phyloP scores from a whole-genome alignment of 2,113 vertebrate genomes.

The Cnemophilus loriae region DNA sequence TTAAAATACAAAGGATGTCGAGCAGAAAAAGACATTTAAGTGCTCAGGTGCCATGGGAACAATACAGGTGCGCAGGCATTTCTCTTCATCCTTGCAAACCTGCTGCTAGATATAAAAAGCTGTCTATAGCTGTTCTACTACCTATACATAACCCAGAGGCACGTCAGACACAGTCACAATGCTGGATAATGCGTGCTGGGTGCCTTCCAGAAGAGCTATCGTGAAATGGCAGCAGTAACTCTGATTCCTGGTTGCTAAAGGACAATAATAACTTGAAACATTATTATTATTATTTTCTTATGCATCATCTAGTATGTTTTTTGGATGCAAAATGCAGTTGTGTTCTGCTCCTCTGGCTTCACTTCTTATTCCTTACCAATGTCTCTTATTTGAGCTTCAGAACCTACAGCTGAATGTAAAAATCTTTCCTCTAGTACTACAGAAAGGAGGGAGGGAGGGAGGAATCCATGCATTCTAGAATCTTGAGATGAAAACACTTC shows the following conservation, averaged over 20 bases:
- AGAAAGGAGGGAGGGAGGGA: neutral
- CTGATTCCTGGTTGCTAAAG: neutral
- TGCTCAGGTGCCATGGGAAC: conserved; percentile 18
- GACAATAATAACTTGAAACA: neutral
- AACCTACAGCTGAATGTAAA: neutral
- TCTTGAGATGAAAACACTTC: neutral
- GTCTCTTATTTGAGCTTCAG: neutral
- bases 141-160: neutral
- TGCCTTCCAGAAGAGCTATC: neutral
- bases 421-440: neutral
- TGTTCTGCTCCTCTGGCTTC: neutral
- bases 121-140: neutral
- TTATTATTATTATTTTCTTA: neutral
- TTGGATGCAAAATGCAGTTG: neutral
- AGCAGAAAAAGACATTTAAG: conserved; percentile 26
- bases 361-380: neutral
- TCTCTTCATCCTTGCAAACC: neutral
- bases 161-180: neutral
- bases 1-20: conserved; percentile 52
- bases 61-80: neutral
- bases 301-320: neutral
- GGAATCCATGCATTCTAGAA: neutral
- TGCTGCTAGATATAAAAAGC: conserved; percentile 30
- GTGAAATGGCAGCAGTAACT: neutral
- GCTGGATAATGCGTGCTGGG: neutral